Conservation (phyloP, 2,113 vertebrate species). For the Mus spicilegus region DNA sequence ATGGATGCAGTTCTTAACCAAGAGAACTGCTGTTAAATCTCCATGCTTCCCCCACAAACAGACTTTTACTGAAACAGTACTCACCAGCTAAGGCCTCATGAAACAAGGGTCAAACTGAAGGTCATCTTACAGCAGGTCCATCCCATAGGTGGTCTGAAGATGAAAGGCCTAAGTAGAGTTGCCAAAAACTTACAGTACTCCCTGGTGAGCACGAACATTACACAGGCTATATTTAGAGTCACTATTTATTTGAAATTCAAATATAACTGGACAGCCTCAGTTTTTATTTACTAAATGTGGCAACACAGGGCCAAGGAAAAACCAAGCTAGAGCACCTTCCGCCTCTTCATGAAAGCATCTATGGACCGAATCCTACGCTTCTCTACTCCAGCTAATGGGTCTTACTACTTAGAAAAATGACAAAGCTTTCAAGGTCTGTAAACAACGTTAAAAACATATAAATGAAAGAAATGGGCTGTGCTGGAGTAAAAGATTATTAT, state of each 20-base stretch:
- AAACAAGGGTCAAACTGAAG: conserved; percentile 9
- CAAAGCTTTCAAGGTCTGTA: not conserved
- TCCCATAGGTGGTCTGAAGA: not conserved
- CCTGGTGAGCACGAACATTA: not conserved
- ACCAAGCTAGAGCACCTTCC: conserved; percentile 17
- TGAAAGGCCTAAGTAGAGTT: not conserved
- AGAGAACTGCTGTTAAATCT: conserved; percentile 31
- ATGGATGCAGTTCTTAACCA: not conserved
- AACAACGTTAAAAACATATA: not conserved
- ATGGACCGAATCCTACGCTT: not conserved
- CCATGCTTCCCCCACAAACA: not conserved
- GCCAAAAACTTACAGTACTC: not conserved
- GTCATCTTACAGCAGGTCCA: not conserved
- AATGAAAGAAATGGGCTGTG: conserved; percentile 12
- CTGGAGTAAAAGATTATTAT: not conserved
- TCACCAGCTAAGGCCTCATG: not conserved
- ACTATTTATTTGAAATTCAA: conserved; percentile 59
- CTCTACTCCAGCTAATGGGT: not conserved
- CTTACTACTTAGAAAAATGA: not conserved
- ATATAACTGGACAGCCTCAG: not conserved
- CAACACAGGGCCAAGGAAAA: not conserved
- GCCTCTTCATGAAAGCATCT: too few relatives aligned
- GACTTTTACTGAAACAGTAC: not conserved
- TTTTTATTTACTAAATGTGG: conserved; percentile 54
- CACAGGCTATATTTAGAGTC: conserved; percentile 6